Evolutionary conservation across 2,888 invertebrate genomes (phyloP), one percentile per base, ranked within the genome.

Genomic region (Drosophila multiciliata): DNA sequence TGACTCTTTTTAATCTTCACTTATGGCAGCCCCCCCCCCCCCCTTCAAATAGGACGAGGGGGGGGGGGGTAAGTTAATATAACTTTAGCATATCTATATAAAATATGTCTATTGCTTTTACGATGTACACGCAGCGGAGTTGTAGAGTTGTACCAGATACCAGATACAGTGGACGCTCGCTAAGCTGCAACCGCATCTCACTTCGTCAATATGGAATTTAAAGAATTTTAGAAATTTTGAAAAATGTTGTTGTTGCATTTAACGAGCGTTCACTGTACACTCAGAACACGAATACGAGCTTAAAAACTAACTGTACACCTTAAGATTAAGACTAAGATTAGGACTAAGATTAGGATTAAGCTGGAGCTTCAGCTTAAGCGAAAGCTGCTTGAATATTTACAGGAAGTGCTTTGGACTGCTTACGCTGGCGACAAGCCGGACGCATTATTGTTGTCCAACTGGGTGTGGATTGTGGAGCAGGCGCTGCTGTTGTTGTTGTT

Each of bases 401-500:
- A 36, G 3, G 7, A 32, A 20, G 42, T 73, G 73, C 57, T 40
- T 26, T 29, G 15, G 70, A 48, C 71, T 76, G 63, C 20, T 57
- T 89, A 90, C 78, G 83, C 90, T 54, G 77, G 80, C 33, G 77
- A 80, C 23, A 83, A 60, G 23, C 81, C 63, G 70, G 74, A 54
- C 11, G 77, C 66, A 58, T 87, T 87, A 40, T 88, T 89, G 57
- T 86, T 84, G 45, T 91, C 91, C 74, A 91, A 69, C 50, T 87
- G 91, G 17, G 91, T 80, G 54, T 91, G 83, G 59, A 87, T 84
- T 17, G 91, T 89, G 36, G 91, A 83, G 67, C 85, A 80, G 73
- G 77, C 82, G 75, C 61, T 82, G 78, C 84, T 88, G 66, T 59
- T 80, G 76, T 83, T 87, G 58, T 92, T 92, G 62, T 92, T 92